Evolutionary conservation across 2,113 vertebrate genomes (phyloP).

Genomic region (Porphyrio hochstetteri): DNA sequence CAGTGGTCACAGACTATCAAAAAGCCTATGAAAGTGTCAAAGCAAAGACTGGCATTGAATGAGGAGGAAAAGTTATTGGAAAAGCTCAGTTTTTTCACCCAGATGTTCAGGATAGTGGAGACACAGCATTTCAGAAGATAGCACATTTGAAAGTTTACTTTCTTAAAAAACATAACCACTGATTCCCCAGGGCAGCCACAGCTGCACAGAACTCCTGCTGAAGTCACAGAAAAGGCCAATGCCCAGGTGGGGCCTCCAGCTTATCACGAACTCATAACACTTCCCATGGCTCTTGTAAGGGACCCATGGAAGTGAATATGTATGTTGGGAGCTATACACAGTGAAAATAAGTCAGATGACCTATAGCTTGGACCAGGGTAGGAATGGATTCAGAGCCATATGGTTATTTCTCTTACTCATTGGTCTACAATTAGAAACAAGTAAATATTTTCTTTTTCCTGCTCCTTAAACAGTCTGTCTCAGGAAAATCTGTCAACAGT

Average conservation of each 20-base stretch:
- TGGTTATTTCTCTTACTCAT: neutral
- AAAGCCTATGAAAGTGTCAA: neutral
- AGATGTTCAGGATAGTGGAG: neutral
- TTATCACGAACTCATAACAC: neutral
- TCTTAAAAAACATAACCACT: neutral
- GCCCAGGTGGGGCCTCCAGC: neutral
- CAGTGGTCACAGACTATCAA: no score
- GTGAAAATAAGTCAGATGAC: neutral
- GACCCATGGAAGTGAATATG: neutral
- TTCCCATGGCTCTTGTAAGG: neutral
- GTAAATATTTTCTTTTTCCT: neutral
- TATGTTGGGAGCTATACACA: neutral
- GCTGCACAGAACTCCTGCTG: fast-evolving
- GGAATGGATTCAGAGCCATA: neutral
- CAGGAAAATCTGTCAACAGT: neutral
- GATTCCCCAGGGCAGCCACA: neutral
- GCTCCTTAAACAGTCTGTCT: neutral
- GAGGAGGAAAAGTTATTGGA: neutral
- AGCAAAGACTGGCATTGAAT: neutral
- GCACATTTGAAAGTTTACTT: neutral
- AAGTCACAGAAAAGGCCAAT: neutral
- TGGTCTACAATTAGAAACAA: neutral
- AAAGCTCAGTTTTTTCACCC: neutral
- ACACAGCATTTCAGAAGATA: neutral
- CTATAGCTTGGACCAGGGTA: neutral